phyloP scores from a whole-genome alignment of 2,888 invertebrate genomes.

The Meiosimyza decipiens region DNA sequence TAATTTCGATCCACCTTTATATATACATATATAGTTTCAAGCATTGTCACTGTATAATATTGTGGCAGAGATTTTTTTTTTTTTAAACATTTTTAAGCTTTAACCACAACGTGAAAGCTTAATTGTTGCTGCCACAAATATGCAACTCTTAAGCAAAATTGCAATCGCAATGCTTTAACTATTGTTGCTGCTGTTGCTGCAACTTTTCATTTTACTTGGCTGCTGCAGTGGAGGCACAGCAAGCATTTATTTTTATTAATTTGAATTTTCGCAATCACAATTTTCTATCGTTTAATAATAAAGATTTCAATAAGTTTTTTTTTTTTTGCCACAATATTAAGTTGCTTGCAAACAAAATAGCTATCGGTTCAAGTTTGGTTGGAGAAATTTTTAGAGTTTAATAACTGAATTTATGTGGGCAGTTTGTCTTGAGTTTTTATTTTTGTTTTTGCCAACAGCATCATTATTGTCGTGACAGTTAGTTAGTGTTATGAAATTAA shows the following conservation, averaged over 20 bases:
- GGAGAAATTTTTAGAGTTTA: neutral
- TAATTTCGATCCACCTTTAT: neutral
- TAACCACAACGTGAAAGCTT: conserved; percentile 18
- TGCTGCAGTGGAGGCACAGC: neutral
- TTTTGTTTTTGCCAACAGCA: conserved; percentile 10
- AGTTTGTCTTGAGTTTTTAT: neutral
- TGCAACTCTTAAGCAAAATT: conserved; percentile 2
- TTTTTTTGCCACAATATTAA: neutral
- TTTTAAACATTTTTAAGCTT: neutral
- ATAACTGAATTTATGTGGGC: conserved; percentile 14
- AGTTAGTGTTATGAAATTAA: conserved; percentile 29
- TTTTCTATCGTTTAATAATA: conserved; percentile 26
- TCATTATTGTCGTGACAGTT: conserved; percentile 1
- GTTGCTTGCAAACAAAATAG: conserved; percentile 14
- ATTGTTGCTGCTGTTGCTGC: neutral
- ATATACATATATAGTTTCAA: neutral
- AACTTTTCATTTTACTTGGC: conserved; percentile 29
- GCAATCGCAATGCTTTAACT: neutral
- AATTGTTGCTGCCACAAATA: too few species aligned
- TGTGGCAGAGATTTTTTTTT: neutral
- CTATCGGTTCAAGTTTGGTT: conserved; percentile 3
- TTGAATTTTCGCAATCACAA: conserved; percentile 24
- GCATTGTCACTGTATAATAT: neutral
- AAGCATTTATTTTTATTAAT: conserved; percentile 33
- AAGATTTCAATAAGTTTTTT: conserved; percentile 16